Conservation (phyloP, 2,797 vertebrate species). For the Mormyrops boulengeri region DNA sequence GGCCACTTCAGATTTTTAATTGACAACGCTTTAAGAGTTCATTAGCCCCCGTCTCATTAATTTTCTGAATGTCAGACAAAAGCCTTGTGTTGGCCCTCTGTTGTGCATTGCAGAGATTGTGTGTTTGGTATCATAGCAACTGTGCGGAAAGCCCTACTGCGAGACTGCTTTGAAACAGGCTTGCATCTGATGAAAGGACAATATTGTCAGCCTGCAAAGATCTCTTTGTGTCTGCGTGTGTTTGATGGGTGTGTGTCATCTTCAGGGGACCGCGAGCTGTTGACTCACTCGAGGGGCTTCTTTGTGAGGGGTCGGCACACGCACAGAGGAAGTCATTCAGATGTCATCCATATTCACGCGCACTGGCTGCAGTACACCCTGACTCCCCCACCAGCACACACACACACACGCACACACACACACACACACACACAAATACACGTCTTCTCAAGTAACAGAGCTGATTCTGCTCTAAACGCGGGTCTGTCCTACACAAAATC, state of each 20-base stretch:
- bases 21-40: conserved; percentile 27
- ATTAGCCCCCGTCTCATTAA: conserved; percentile 36
- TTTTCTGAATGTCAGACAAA: conserved; percentile 36
- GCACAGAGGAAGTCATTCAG: conserved; percentile 37
- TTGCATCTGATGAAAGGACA: conserved; percentile 53
- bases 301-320: conserved; percentile 43
- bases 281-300: conserved; percentile 47
- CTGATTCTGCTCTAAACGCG: background rate
- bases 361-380: background rate
- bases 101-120: conserved; percentile 47
- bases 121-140: conserved; percentile 58
- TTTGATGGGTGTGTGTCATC: conserved; percentile 31
- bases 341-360: conserved; percentile 32
- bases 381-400: background rate
- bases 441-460: background rate
- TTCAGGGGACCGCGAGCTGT: conserved; percentile 31
- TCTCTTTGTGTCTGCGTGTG: conserved; percentile 57
- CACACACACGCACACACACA: background rate
- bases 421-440: background rate
- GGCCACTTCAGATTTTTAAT: conserved; percentile 31
- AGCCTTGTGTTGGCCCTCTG: conserved; percentile 31
- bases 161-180: conserved; percentile 47
- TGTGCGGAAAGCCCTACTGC: conserved; percentile 32
- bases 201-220: conserved; percentile 60
- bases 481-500: background rate